Base-by-base conservation (phyloP, 53 echinoderm and acorn worm species). In the Pentamera pediparva region DNA sequence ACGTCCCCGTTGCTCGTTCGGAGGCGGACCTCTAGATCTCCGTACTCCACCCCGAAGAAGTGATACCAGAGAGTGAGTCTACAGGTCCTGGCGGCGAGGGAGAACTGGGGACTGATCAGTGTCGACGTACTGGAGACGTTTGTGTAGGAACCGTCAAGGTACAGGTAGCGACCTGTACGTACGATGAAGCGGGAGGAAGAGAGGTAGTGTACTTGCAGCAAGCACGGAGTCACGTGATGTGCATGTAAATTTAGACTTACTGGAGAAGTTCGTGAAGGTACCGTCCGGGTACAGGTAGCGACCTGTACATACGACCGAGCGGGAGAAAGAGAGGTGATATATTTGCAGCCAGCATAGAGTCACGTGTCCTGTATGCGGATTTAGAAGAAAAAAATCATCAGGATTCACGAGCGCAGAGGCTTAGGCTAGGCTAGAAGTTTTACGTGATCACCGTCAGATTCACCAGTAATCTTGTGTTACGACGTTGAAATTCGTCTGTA, bases 21-120 rank as follows among this genome's bases (percentile, higher is more conserved):
- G 22, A 24, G 73, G 20, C 74, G 69, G 71, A 84, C 59, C 36
- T 84, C 84, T 37, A 88, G 70, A 56, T 88, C 88, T 0, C 92
- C 92, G 49, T 86, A 80, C 17, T 89, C 82, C 18, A 55, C 51
- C 10, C 92, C 92, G 57, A 82, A 92, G 79, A 92, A 82, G 78
- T 86, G 85, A 54, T 92, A 92, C 76, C 86, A 92, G 25, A 89
- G 39, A 26, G 84, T 80, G 34, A 92, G 82, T 29, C 54, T 79
- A 43, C 92, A 92, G 5, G 81, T 76, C 20, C 84, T 61, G 32
- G 88, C 83, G 1, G 92, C 92, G 33, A 76, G 53, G 4, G 62
- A 28, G 37, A 85, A 92, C 32, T 53, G 59, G 15, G 82, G 80
- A 32, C 86, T 83, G 31, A 58, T 63, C 12, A 92, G 39, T 32